Evolutionary conservation across 2,888 invertebrate species (phyloP).

Genomic region (Drosophila pseudotakahashii): DNA sequence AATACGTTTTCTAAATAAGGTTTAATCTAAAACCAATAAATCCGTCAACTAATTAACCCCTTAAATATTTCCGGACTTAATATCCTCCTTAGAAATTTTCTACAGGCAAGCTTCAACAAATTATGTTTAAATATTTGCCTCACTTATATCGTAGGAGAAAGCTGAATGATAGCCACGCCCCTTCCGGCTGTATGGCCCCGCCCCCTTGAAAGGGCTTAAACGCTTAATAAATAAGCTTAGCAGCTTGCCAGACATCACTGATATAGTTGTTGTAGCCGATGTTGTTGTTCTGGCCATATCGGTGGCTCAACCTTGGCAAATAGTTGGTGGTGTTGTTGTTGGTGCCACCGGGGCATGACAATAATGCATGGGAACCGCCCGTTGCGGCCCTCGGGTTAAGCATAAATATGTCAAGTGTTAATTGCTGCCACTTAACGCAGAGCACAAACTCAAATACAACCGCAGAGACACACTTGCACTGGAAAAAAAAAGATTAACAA

Average conservation of each 20-base stretch:
- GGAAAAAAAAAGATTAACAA: not conserved
- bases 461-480: constrained; percentile 38
- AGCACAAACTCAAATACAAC: constrained; percentile 67
- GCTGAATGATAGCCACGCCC: constrained; percentile 20
- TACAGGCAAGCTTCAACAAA: constrained; percentile 42
- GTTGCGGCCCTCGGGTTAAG: constrained; percentile 59
- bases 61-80: not conserved
- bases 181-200: not conserved
- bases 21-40: not conserved
- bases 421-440: constrained; percentile 76
- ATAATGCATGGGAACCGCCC: constrained; percentile 59
- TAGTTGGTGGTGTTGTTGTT: constrained; percentile 25
- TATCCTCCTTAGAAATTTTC: not conserved
- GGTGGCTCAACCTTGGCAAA: constrained; percentile 39
- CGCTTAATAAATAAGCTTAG: constrained; percentile 72
- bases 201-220: constrained; percentile 48
- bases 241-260: constrained; percentile 66
- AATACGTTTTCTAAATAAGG: too few relatives aligned
- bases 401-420: constrained; percentile 81
- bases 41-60: not conserved
- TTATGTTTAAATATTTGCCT: constrained; percentile 69
- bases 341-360: constrained; percentile 44
- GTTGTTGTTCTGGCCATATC: constrained; percentile 28
- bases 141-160: not conserved
- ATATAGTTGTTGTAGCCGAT: constrained; percentile 21